These are phyloP conservation scores for Anthonomus grandis DNA, from an alignment of 1,140 invertebrate species.

Conservation along the genomic window DNA sequence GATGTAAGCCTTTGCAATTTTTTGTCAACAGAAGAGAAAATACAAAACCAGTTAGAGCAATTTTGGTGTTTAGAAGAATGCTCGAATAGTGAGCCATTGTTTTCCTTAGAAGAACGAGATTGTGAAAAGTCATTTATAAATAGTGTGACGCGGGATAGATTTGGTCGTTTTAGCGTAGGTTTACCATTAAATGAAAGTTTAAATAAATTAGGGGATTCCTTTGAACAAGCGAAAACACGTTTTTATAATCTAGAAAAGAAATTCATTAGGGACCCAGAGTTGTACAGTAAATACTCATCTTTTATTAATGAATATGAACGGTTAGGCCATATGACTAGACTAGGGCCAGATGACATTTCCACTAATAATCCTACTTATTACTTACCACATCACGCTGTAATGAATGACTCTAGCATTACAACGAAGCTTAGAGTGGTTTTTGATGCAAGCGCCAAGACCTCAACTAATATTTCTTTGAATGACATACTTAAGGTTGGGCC, in stretches of 20 bases:
- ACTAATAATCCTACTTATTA: constrained; percentile 20
- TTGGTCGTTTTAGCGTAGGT: constrained; percentile 3
- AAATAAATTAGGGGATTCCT: constrained; percentile 9
- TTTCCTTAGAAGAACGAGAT: constrained; percentile 18
- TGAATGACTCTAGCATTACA: constrained; percentile 31
- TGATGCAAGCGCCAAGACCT: constrained; percentile 37
- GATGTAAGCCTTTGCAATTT: neutral
- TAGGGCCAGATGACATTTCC: too few species aligned
- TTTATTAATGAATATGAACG: constrained; percentile 11
- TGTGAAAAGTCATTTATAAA: constrained; percentile 5
- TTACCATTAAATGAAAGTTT: constrained; percentile 1
- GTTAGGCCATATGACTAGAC: constrained; percentile 11
- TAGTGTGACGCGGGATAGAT: neutral
- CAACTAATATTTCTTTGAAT: constrained; percentile 40
- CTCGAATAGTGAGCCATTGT: neutral
- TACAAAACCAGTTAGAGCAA: neutral
- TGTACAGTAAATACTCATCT: neutral
- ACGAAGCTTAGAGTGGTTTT: constrained; percentile 47
- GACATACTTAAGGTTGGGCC: constrained; percentile 41
- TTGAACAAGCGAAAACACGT: neutral
- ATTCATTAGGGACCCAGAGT: neutral
- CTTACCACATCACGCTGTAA: constrained; percentile 39
- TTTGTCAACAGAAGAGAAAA: neutral
- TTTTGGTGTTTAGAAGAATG: constrained; percentile 8
- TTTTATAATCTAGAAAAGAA: neutral